A percentile compares a stretch with the other conserved stretches of the same genome.
Evolutionary conservation across 2,797 vertebrate species (phyloP).

Genomic region (Rachycentron canadum): DNA sequence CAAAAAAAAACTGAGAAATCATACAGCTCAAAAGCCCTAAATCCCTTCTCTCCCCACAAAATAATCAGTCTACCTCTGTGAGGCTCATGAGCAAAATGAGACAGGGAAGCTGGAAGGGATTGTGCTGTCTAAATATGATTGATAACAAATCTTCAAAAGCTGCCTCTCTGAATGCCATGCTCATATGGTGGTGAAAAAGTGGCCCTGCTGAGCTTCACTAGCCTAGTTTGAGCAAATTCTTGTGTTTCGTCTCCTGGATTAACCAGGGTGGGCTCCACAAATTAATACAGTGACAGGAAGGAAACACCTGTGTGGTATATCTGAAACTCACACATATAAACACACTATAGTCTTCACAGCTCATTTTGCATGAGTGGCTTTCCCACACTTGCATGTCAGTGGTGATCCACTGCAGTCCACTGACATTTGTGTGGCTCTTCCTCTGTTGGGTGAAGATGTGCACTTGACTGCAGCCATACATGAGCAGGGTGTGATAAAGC

Average conservation of each 20-base stretch:
- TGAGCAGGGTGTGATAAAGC: not conserved
- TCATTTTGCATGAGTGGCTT: not conserved
- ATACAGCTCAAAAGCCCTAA: conserved; percentile 11
- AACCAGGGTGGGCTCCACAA: not conserved
- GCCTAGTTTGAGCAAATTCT: not conserved
- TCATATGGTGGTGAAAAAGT: conserved; percentile 6
- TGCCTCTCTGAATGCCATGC: conserved; percentile 16
- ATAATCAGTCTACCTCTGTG: conserved; percentile 18
- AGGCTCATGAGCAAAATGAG: conserved; percentile 40
- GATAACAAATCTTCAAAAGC: conserved; percentile 41
- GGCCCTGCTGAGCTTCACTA: not conserved
- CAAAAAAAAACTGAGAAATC: conserved; percentile 12
- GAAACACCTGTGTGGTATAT: not conserved
- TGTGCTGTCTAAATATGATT: conserved; percentile 18
- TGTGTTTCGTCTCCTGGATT: not conserved
- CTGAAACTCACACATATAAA: not conserved
- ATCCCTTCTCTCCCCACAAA: conserved; percentile 18
- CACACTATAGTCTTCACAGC: not conserved
- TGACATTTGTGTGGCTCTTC: not conserved
- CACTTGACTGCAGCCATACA: not conserved
- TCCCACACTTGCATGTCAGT: not conserved
- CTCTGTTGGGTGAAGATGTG: not conserved
- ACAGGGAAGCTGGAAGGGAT: conserved; percentile 41
- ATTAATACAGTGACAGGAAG: not conserved
- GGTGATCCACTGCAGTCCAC: not conserved